Conservation (phyloP, 1,140 invertebrate genomes). For the Homarus americanus region DNA sequence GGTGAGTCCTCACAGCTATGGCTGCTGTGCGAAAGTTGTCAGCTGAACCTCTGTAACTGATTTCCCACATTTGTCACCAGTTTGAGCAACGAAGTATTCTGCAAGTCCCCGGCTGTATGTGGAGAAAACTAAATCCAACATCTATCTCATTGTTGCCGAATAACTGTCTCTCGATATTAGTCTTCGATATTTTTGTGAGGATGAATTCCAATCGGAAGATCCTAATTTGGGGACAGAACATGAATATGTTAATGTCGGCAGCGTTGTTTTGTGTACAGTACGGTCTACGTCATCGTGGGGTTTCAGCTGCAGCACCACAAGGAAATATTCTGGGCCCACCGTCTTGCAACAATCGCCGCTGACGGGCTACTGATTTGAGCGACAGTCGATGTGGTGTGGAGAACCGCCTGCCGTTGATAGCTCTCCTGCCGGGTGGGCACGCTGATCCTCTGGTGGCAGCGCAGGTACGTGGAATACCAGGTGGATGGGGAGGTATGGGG, state of each 20-base stretch:
- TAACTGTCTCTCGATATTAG: conserved; percentile 46
- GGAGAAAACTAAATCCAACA: conserved; percentile 59
- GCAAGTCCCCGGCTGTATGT: conserved; percentile 19
- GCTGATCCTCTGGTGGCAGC: conserved; percentile 2
- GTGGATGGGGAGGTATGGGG: conserved; percentile 8
- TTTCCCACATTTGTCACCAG: conserved; percentile 34
- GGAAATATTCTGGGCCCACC: conserved; percentile 36
- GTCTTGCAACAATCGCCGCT: conserved; percentile 39
- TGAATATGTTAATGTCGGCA: neutral
- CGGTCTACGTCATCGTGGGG: neutral
- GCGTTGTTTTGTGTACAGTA: conserved; percentile 3
- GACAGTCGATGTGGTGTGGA: conserved; percentile 41
- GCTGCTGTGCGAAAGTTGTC: conserved; percentile 10
- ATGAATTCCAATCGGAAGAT: neutral
- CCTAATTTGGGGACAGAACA: neutral
- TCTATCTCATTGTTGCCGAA: conserved; percentile 40
- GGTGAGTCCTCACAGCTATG: neutral
- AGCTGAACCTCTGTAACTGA: neutral
- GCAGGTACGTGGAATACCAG: neutral
- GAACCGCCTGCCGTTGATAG: neutral
- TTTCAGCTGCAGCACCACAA: conserved; percentile 6
- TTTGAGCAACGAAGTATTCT: conserved; percentile 51
- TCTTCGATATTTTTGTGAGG: conserved; percentile 10
- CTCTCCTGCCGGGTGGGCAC: neutral
- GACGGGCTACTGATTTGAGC: conserved; percentile 53